phyloP scores from a whole-genome alignment of 2,797 vertebrate species.

The Myotis myotis region DNA sequence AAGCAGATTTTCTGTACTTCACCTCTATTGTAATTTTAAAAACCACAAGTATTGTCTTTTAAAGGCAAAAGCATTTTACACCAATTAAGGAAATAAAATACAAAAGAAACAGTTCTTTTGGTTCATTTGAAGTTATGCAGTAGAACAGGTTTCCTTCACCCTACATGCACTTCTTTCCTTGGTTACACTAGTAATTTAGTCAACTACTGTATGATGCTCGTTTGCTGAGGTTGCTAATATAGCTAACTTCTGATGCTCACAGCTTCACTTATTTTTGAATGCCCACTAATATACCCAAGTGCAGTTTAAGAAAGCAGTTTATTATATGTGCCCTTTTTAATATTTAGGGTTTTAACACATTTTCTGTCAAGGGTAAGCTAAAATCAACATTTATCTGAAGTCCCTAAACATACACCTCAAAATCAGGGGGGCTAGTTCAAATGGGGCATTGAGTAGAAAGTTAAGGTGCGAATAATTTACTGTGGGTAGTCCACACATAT shows the following conservation, averaged over 20 bases:
- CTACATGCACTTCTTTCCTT: not conserved
- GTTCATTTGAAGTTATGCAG: constrained; percentile 11
- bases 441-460: not conserved
- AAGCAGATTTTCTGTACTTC: not conserved
- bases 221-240: not conserved
- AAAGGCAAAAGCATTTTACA: not conserved
- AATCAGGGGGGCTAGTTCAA: not conserved
- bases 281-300: not conserved
- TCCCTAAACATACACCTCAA: constrained; percentile 41
- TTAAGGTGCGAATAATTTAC: not conserved
- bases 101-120: constrained; percentile 50
- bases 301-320: not conserved
- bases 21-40: constrained; percentile 46
- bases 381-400: constrained; percentile 48
- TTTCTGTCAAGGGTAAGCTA: constrained; percentile 28
- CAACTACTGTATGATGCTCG: not conserved
- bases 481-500: not conserved
- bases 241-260: not conserved
- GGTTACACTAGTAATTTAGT: constrained; percentile 12
- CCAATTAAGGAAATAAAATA: constrained; percentile 45
- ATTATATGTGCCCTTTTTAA: constrained; percentile 28
- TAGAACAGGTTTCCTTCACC: constrained; percentile 14
- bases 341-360: not conserved
- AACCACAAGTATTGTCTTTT: constrained; percentile 1
- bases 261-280: constrained; percentile 38